Base-by-base conservation (phyloP, 2,888 invertebrate genomes). In the Scotopteryx bipunctaria region DNA sequence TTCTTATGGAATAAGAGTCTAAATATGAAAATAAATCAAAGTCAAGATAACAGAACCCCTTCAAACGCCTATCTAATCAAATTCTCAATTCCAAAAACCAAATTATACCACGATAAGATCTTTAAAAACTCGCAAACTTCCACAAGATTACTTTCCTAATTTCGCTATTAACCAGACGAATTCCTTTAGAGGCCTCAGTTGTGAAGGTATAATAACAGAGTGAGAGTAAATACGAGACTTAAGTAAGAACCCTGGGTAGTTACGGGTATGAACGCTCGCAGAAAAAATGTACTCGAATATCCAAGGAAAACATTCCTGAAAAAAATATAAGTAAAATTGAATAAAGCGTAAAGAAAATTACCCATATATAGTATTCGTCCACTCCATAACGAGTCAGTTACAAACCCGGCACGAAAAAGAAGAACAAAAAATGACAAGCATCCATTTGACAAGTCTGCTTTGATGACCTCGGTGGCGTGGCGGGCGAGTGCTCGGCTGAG, bases 101-200 rank as follows among this genome's bases (percentile, higher is more conserved):
- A 53, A 53, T 43, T 33, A 33, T 33, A 32, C n/a, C 32, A 31
- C 33, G 46, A 40, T 43, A 44, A 40, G 16, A 47, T 47, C 43
- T 43, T 57, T 52, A 57, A 55, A 61, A 62, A 59, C 59, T 54
- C 50, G 45, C 41, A 55, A 58, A 57, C 47, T 58, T 60, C 55
- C 41, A 38, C 52, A 55, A 62, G 54, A 56, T 60, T 55, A 56
- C 59, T 53, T 57, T 59, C 54, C 55, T 63, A 60, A 63, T 61
- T 59, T 53, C 15, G 51, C 58, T 60, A 61, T 63, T 59, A 65
- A 61, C 55, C 48, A 59, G 62, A 59, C 44, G 44, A 58, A 64
- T 63, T 62, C 47, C 55, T 53, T 44, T 29, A 40, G 53, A 57
- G 46, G 55, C 49, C 47, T 48, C 58, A 48, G 61, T 57, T 61